phyloP scores from a whole-genome alignment of 2,113 vertebrate species.

The Sialia sialis region DNA sequence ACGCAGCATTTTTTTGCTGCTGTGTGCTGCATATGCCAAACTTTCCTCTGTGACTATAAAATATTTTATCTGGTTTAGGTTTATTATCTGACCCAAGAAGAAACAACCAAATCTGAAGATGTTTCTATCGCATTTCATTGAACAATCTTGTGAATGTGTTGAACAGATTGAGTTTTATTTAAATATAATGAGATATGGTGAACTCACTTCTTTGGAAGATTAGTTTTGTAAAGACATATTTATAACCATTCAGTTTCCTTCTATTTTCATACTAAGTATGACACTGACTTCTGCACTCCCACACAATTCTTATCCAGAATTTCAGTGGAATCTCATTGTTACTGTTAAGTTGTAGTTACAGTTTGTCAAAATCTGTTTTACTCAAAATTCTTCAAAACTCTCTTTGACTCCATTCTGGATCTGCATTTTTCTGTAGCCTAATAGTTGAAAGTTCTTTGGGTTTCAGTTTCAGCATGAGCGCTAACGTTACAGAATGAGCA shows the following conservation, averaged over 20 bases:
- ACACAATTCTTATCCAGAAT: not conserved
- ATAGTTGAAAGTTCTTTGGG: not conserved
- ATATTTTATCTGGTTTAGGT: not conserved
- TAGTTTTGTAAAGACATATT: not conserved
- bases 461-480: not conserved
- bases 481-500: not conserved
- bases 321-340: not conserved
- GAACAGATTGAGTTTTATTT: not conserved
- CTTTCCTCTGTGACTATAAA: not conserved
- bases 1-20: fast-evolving
- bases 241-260: not conserved
- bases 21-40: not conserved
- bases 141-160: not conserved
- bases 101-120: not conserved
- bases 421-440: not conserved
- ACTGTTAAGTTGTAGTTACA: not conserved
- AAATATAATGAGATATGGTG: not conserved
- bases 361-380: not conserved
- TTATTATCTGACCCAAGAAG: not conserved
- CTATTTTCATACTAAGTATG: not conserved
- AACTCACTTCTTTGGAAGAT: not conserved
- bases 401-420: not conserved
- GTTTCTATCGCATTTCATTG: not conserved
- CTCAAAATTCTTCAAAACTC: not conserved
- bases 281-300: not conserved